Evolutionary conservation across 2,888 invertebrate species (phyloP).

Genomic region (Labia minor): DNA sequence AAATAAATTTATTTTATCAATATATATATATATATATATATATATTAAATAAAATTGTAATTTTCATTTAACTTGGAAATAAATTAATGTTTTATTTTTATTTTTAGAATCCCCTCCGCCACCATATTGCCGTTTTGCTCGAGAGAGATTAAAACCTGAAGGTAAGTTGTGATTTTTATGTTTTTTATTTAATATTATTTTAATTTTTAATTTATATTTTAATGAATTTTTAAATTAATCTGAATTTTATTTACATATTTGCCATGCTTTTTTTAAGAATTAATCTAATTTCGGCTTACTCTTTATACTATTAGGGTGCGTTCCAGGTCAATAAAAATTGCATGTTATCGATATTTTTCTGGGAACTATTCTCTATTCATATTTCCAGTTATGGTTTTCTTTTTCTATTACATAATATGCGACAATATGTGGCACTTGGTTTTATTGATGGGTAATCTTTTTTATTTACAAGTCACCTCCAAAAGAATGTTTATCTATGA

Average conservation of each 20-base stretch:
- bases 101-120: constrained; percentile 74
- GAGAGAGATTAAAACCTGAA: constrained; percentile 58
- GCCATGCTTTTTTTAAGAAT: not conserved
- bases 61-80: not conserved
- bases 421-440: no score
- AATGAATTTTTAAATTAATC: not conserved
- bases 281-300: constrained; percentile 8
- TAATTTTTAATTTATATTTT: not conserved
- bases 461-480: no score
- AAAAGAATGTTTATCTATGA: no score
- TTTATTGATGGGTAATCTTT: no score
- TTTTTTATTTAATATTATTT: constrained; percentile 24
- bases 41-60: not conserved
- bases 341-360: no score
- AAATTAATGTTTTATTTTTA: constrained; percentile 29
- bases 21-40: no score
- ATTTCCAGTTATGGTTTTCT: no score
- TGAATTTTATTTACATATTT: not conserved
- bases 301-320: no score
- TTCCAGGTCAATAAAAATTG: no score
- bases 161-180: constrained; percentile 44
- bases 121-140: constrained; percentile 63
- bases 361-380: no score
- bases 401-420: no score
- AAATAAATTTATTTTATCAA: no score